Conservation (phyloP, 1,140 invertebrate genomes). For the Solenopsis invicta region DNA sequence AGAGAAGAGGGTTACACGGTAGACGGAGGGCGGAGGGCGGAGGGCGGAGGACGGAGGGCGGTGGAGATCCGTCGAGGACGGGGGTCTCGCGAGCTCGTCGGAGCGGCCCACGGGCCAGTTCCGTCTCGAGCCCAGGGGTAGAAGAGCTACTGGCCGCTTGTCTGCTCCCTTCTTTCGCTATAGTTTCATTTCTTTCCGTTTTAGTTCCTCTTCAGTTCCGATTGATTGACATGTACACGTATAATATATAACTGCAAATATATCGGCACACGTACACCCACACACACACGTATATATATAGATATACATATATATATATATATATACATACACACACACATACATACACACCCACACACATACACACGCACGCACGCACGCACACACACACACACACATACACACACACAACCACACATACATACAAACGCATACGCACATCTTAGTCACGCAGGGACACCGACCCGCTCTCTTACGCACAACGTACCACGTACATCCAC, state of each 20-base stretch:
- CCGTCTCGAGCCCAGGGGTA: slow-evolving; percentile 84
- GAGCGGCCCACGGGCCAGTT: slow-evolving; percentile 80
- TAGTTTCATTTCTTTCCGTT: slow-evolving; percentile 86
- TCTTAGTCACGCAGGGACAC: slow-evolving; percentile 52
- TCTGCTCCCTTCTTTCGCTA: slow-evolving; percentile 87
- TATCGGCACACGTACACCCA: slow-evolving; percentile 39
- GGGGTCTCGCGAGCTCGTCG: slow-evolving; percentile 68
- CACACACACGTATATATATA: slow-evolving; percentile 20
- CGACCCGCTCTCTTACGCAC: slow-evolving; percentile 42
- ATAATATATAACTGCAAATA: slow-evolving; percentile 66
- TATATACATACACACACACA: not conserved
- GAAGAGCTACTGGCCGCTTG: slow-evolving; percentile 85
- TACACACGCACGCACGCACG: not conserved
- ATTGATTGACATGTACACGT: slow-evolving; percentile 77
- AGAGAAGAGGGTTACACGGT: slow-evolving; percentile 10
- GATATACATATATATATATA: slow-evolving; percentile 43
- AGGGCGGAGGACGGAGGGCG: not conserved
- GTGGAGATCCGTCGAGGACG: slow-evolving; percentile 17
- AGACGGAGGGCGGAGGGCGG: too few relatives aligned
- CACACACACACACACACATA: not conserved
- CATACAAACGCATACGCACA: slow-evolving; percentile 27
- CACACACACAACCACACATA: slow-evolving; percentile 11
- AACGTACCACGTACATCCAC: not conserved
- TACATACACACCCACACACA: slow-evolving; percentile 8
- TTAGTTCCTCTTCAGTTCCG: slow-evolving; percentile 83